phyloP scores from a whole-genome alignment of 2,797 vertebrate genomes.

The Ceyx erithaca region DNA sequence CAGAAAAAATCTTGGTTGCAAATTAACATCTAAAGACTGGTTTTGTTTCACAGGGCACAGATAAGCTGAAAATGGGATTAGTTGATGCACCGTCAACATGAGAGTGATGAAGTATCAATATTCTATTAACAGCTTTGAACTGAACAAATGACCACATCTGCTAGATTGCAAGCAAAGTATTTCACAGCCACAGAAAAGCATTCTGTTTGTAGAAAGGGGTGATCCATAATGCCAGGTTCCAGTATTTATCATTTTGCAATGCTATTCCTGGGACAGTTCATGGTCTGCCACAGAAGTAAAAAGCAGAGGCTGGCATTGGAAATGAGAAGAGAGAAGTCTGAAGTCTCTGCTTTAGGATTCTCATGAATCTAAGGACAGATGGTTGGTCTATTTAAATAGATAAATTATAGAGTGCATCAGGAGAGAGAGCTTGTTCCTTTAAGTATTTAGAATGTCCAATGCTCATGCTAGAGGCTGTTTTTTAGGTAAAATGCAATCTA shows the following conservation, averaged over 20 bases:
- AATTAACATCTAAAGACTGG: neutral
- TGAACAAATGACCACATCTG: neutral
- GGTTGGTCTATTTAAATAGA: neutral
- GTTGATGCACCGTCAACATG: neutral
- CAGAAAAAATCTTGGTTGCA: neutral
- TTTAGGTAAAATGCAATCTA: neutral
- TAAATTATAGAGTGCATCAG: neutral
- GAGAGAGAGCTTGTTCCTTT: neutral
- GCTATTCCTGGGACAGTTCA: neutral
- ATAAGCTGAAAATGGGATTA: constrained; percentile 10
- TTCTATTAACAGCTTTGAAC: neutral
- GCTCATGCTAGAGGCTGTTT: neutral
- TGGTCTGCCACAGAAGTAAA: neutral
- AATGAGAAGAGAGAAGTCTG: neutral
- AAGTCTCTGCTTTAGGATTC: neutral
- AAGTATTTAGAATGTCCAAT: neutral
- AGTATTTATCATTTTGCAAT: constrained; percentile 42
- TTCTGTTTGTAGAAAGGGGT: neutral
- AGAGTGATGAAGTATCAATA: neutral
- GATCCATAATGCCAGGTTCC: neutral
- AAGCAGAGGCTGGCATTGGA: neutral
- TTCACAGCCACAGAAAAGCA: neutral
- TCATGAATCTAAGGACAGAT: neutral
- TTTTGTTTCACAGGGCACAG: neutral
- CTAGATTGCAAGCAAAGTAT: neutral